Evolutionary conservation across 2,797 vertebrate species (phyloP).

Genomic region (Nasua narica): DNA sequence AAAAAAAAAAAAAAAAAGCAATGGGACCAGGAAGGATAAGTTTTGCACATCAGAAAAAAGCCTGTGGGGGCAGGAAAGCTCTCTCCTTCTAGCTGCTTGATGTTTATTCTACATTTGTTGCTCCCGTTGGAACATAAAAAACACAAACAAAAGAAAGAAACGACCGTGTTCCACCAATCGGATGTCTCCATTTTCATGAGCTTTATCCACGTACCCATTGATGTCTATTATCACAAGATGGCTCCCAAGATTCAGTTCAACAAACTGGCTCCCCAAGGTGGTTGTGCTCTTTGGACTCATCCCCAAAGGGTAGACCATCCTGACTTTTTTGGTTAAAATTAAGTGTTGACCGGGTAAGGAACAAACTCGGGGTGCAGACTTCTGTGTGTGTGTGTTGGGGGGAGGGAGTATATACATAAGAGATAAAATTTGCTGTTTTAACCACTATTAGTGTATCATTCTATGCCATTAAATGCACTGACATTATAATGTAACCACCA

Average conservation of each 20-base stretch:
- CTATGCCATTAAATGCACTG: neutral
- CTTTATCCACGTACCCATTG: neutral
- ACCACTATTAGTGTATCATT: neutral
- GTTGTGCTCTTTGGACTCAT: neutral
- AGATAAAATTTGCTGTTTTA: neutral
- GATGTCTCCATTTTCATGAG: neutral
- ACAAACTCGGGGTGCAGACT: neutral
- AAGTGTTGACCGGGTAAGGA: neutral
- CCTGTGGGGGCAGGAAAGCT: neutral
- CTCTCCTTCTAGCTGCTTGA: neutral
- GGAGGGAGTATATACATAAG: neutral
- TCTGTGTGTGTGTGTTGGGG: neutral
- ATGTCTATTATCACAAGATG: neutral
- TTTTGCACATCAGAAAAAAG: neutral
- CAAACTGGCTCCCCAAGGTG: neutral
- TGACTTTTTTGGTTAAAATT: slow-evolving; percentile 2
- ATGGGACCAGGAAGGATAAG: neutral
- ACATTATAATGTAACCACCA: neutral
- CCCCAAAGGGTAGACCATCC: neutral
- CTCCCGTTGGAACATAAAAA: neutral
- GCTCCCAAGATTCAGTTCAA: neutral
- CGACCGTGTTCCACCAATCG: neutral
- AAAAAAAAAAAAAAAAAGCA: neutral
- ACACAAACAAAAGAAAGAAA: neutral
- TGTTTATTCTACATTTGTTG: neutral